These are phyloP conservation scores for Cerastis rubricosa DNA, from an alignment of 2,888 invertebrate species.

Conservation along the genomic window DNA sequence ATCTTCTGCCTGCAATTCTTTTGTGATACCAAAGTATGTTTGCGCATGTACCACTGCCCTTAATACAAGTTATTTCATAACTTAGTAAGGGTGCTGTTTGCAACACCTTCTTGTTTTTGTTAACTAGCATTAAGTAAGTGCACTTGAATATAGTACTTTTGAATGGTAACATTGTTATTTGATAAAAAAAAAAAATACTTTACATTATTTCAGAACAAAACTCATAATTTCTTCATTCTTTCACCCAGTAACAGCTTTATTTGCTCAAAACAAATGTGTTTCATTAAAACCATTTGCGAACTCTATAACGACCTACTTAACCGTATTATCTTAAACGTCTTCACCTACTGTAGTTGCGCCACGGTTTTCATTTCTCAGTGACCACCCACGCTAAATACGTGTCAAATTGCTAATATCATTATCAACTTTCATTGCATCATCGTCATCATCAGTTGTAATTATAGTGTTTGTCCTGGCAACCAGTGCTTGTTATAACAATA, in stretches of 20 bases:
- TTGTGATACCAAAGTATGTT: no score
- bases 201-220: background rate
- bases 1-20: no score
- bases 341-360: slow-evolving; percentile 80
- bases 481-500: slow-evolving; percentile 83
- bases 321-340: slow-evolving; percentile 78
- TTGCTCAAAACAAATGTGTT: slow-evolving; percentile 58
- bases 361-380: slow-evolving; percentile 81
- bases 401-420: slow-evolving; percentile 88
- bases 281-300: slow-evolving; percentile 69
- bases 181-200: no score
- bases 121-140: no score
- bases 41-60: no score
- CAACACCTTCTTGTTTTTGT: no score
- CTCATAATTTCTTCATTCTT: slow-evolving; percentile 24
- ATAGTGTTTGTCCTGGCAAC: slow-evolving; percentile 81
- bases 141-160: no score
- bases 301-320: slow-evolving; percentile 78
- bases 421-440: slow-evolving; percentile 89
- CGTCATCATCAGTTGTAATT: slow-evolving; percentile 79
- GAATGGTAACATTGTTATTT: no score
- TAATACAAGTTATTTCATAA: no score
- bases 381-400: slow-evolving; percentile 87
- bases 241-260: slow-evolving; percentile 56
- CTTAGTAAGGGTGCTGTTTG: no score